A percentile compares a stretch with the other conserved stretches of the same genome.
These are phyloP conservation scores for Gobio occitaniae DNA, from an alignment of 2,797 vertebrate genomes.

Conservation along the genomic window DNA sequence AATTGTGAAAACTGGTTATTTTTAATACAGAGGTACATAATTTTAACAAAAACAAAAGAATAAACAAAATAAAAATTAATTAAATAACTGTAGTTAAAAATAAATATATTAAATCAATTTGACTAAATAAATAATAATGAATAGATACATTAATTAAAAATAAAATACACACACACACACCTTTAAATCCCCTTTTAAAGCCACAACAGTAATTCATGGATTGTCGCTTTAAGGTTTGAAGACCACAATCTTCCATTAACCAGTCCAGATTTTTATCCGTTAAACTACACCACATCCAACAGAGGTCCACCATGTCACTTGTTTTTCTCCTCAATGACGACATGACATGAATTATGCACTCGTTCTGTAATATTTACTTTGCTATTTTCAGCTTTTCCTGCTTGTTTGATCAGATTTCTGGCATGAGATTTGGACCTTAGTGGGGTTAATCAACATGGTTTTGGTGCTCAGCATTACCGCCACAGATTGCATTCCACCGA, in stretches of 20 bases:
- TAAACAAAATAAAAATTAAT: too few species aligned
- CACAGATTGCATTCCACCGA: slow-evolving; percentile 25
- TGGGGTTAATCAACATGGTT: slow-evolving; percentile 18
- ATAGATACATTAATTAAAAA: too few species aligned
- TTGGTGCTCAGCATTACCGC: slow-evolving; percentile 1
- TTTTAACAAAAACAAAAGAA: too few species aligned
- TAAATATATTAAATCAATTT: too few species aligned
- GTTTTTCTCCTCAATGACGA: not conserved
- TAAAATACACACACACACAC: too few species aligned
- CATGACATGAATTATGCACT: not conserved
- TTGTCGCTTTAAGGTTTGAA: not conserved
- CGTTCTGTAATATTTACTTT: slow-evolving; percentile 6
- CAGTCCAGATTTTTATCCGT: not conserved
- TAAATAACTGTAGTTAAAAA: too few species aligned
- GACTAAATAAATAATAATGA: too few species aligned
- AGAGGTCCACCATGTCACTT: not conserved
- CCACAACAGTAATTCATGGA: not conserved
- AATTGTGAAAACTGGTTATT: not conserved
- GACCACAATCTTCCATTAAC: not conserved
- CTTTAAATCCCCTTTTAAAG: too few species aligned
- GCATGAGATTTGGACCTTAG: not conserved
- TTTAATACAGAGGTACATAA: too few species aligned
- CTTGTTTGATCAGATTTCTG: slow-evolving; percentile 23
- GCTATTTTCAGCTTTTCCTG: not conserved
- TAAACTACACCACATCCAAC: not conserved